A percentile compares a stretch with the other conserved stretches of the same genome.
Conservation (phyloP, 2,888 invertebrate species). For the Diadegma fenestrale region DNA sequence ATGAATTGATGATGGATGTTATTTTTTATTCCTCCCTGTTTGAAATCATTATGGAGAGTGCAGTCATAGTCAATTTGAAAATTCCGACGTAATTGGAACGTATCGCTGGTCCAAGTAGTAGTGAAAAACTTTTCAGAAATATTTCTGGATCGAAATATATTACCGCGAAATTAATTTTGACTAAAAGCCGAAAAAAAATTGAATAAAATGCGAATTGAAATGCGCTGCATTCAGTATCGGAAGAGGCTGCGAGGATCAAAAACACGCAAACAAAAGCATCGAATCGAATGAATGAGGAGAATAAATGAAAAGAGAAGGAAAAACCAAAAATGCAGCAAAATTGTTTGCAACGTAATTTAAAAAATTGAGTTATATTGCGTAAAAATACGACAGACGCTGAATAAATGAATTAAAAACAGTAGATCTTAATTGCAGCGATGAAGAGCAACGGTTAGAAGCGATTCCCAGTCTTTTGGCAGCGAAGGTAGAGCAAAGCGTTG, state of each 20-base stretch:
- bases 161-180: not conserved
- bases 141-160: not conserved
- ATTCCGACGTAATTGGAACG: not conserved
- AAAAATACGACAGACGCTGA: not conserved
- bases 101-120: not conserved
- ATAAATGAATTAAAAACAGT: conserved; percentile 1
- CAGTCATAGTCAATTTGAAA: not conserved
- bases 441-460: conserved; percentile 22
- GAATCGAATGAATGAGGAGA: not conserved
- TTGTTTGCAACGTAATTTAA: not conserved
- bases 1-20: not conserved
- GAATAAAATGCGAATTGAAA: not conserved
- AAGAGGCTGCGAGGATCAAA: not conserved
- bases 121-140: not conserved
- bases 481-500: conserved; percentile 10
- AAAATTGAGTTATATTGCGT: not conserved
- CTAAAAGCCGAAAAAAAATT: not conserved
- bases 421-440: not conserved
- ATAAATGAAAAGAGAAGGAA: not conserved
- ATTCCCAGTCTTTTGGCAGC: conserved; percentile 19
- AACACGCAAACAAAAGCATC: too few species aligned
- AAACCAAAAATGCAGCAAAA: not conserved
- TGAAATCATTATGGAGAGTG: not conserved
- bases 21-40: not conserved
- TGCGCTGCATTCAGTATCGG: not conserved